Base-by-base conservation (phyloP, 2,888 invertebrate species). In the Caenorhabditis auriculariae region DNA sequence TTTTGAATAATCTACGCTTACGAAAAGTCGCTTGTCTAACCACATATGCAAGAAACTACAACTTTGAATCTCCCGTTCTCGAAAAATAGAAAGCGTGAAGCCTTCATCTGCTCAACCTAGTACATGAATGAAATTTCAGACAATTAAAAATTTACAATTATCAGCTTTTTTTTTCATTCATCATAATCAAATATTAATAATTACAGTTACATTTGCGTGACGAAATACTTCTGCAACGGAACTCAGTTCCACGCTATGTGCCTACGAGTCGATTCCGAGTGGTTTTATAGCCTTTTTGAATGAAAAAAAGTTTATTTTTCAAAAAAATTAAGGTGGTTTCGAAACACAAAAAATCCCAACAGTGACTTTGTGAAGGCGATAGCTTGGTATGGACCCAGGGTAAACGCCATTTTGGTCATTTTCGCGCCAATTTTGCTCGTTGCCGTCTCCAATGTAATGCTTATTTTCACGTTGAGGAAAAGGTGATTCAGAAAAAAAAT, bases 351-450 rank as follows among this genome's bases (percentile, higher is more conserved):
- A n/a, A 76, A 76, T 50, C 64, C 73, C 7, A 65, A 72, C 51
- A 54, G 69, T 2, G 60, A 60, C n/a, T 46, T 66, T 4, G 47
- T 66, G 39, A 58, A 55, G 44, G 51, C 55, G 3, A 21, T 72
- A 27, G 66, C 66, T 4, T 39, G 64, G n/a, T 63, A 59, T 47
- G 59, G 59, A 3, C 72, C 72, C 0, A 57, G 66, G 44, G 59
- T 77, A 45, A 59, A 61, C 37, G 78, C 73, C 3, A 60, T 77
- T 39, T 62, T 75, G 23, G 74, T 78, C 39, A 72, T 78, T 29
- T 62, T 78, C 42, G 43, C 77, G 2, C 78, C 78, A 6, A 69
- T 77, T 46, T 45, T 77, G 6, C 56, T 78, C 23, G 72, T 78
- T 9, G 57, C 72, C 29, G 48, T 76, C 39, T 74, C 74, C 28